Base-by-base conservation (phyloP, 2,888 invertebrate species). In the Caenorhabditis sp. region DNA sequence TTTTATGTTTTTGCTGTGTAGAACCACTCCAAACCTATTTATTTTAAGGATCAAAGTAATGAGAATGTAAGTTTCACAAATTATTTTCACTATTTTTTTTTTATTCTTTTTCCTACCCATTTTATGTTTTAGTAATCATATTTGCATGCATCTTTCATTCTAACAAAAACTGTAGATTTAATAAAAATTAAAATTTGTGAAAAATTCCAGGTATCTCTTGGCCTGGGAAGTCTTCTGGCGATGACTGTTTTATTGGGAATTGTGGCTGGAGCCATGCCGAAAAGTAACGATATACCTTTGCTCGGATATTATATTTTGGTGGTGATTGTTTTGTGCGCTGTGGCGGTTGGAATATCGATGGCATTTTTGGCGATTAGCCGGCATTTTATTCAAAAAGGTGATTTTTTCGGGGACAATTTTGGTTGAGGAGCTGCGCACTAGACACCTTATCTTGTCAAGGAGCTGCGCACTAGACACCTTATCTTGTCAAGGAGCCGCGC, bases 201-300 rank as follows among this genome's bases (percentile, higher is more conserved):
- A n/a, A 55, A 26, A 36, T 36, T 69, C 71, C 19, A 83, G 82
- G 84, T 84, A 0, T 84, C 84, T 10, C 73, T 84, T n/a, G 84
- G 84, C 2, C 64, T 84, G 24, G 84, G 84, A 24, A 76, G 76
- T 50, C 70, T 84, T 17, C 70, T 84, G 6, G 84, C 84, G 2
- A 82, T 84, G 81, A 82, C 83, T 12, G 84, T 84, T 2, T 62
- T 84, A 10, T 73, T 84, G 24, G 85, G 81, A 64, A 84, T 85
- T 57, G 83, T 85, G 21, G 83, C 85, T 8, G 81, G 81, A n/a
- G 81, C 85, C 1, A 83, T 85, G 84, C 85, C 85, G 26, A 84
- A 84, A 58, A 81, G 80, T 31, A 83, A 84, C 55, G 82, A 83
- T 36, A 84, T 84, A 19, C 83, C 84, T 4, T 65, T 85, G 21